Evolutionary conservation across 2,113 vertebrate species (phyloP), one percentile per base, ranked within the genome.

Genomic region (Ramphastos sulfuratus): DNA sequence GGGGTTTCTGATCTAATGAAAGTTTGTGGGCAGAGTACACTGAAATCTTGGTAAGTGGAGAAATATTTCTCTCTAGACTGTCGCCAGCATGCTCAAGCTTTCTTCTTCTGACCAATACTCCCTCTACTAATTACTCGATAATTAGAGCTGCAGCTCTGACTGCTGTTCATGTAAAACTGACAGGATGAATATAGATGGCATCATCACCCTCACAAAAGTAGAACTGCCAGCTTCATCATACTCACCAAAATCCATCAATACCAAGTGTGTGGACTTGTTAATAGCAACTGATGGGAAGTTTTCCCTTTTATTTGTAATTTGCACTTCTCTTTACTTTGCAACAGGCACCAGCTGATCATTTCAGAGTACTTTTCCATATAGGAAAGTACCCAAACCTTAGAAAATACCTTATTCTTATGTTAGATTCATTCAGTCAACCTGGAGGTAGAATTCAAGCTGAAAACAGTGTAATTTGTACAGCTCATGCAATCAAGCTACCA

Each of bases 111-210:
- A 52, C 21, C 54, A 73, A 89, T 12, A 5, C 2, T 3, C 12
- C 7, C 12, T 37, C 28, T 55, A 48, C 33, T 80, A 77, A 46
- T 83, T 78, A 78, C 19, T 56, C 46, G 12, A 14, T 63, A 56
- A 58, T 71, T 25, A 60, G 48, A 69, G 5, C 28, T 3, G 1
- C 37, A 83, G 15, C 25, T 87, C 56, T 76, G 42, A 44, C 73
- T 48, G 14, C 50, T 79, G n/a, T 59, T 77, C 31, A 4, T 81
- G 77, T 37, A 87, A 35, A 92, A 42, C 48, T 89, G 58, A 56
- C 17, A 69, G 56, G 18, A 54, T 82, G 76, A 55, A 94, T 90
- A 85, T 16, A 96, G 95, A 42, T 95, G 69, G 87, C 83, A 92
- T 80, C 66, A 65, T 65, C 44, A 95, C 39, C 10, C 85, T 84